phyloP scores from a whole-genome alignment of 2,888 invertebrate species.

The Apeira syringaria region DNA sequence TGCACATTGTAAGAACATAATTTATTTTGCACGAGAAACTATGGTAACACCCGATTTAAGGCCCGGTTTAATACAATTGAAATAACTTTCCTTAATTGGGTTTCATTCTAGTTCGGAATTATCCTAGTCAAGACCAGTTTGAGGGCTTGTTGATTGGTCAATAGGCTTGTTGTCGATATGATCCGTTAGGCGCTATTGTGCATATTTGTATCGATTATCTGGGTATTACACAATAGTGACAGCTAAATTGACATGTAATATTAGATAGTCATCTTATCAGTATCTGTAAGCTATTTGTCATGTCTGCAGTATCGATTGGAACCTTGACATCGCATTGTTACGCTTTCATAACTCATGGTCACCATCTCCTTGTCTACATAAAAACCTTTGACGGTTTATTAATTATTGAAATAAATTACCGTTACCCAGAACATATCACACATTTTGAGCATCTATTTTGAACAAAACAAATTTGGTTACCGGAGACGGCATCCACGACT shows the following conservation, averaged over 20 bases:
- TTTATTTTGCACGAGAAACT: slow-evolving; percentile 24
- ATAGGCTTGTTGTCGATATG: slow-evolving; percentile 2
- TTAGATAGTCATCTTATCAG: slow-evolving; percentile 22
- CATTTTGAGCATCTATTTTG: no score
- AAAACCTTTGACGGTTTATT: no score
- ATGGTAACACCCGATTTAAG: slow-evolving; percentile 6
- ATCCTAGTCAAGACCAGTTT: not conserved
- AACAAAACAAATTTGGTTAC: no score
- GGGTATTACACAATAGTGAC: slow-evolving; percentile 19
- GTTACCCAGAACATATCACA: no score
- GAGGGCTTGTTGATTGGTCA: not conserved
- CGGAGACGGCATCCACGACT: no score
- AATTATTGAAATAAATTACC: slow-evolving; percentile 38
- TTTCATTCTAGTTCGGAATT: not conserved
- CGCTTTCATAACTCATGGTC: slow-evolving; percentile 67
- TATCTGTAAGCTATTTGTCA: slow-evolving; percentile 24
- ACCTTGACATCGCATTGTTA: slow-evolving; percentile 64
- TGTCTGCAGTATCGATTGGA: slow-evolving; percentile 26
- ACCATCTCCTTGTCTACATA: slow-evolving; percentile 41
- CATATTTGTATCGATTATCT: slow-evolving; percentile 9
- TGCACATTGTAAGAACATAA: slow-evolving; percentile 19
- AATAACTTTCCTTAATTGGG: slow-evolving; percentile 2
- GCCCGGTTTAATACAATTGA: not conserved
- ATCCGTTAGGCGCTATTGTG: no score
- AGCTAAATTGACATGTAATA: slow-evolving; percentile 20